These are phyloP conservation scores for Gerris buenoi DNA, from an alignment of 1,140 invertebrate genomes.

Conservation along the genomic window DNA sequence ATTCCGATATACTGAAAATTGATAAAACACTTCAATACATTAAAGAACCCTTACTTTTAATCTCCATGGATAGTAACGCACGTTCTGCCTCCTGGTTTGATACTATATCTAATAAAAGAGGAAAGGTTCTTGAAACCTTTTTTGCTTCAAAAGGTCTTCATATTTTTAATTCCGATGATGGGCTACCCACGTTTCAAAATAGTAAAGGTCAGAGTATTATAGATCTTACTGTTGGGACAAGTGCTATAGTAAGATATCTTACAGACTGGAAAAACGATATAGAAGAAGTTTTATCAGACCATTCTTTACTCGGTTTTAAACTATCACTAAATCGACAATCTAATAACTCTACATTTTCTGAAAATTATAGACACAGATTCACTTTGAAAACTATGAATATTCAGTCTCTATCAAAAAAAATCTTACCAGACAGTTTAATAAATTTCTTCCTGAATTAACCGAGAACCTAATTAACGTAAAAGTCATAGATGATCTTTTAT, in stretches of 20 bases:
- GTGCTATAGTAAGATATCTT: not conserved
- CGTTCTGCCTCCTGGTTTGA: not conserved
- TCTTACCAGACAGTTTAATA: too few relatives aligned
- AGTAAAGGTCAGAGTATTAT: not conserved
- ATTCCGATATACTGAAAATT: not conserved
- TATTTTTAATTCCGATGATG: not conserved
- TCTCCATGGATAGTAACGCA: not conserved
- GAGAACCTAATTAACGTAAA: too few relatives aligned
- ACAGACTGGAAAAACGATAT: not conserved
- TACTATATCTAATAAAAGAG: not conserved
- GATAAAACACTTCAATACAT: not conserved
- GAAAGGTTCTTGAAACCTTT: not conserved
- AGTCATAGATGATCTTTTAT: too few relatives aligned
- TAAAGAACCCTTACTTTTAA: not conserved
- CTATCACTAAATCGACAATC: too few relatives aligned
- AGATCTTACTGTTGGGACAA: not conserved
- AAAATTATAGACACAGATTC: too few relatives aligned
- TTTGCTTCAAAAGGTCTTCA: not conserved
- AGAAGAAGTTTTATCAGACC: not conserved
- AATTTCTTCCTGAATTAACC: too few relatives aligned
- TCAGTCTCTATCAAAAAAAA: too few relatives aligned
- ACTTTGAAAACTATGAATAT: too few relatives aligned
- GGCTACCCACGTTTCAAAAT: not conserved
- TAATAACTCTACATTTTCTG: too few relatives aligned
- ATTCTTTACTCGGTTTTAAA: not conserved